Percentiles rank a stretch among this genome's conserved stretches.
These are phyloP conservation scores for Dendronephthya gigantea DNA, from an alignment of 64 coral and sea anemone species.

Conservation along the genomic window DNA sequence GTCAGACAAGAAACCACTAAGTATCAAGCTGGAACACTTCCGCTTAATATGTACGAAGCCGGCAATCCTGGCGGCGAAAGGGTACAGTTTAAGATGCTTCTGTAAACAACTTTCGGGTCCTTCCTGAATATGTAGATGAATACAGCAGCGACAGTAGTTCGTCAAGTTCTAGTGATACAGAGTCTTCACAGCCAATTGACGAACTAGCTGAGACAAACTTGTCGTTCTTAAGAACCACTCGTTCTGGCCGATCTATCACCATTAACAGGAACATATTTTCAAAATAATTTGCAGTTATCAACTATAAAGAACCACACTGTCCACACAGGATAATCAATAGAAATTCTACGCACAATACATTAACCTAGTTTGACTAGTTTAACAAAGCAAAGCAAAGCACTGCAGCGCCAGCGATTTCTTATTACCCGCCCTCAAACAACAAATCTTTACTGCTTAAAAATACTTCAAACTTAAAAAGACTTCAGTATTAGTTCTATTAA, in stretches of 20 bases:
- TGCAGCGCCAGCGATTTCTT: background rate
- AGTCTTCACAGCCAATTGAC: background rate
- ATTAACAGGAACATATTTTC: background rate
- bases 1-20: slow-evolving; percentile 34
- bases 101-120: background rate
- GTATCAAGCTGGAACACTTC: slow-evolving; percentile 22
- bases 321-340: background rate
- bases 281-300: background rate
- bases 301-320: no score
- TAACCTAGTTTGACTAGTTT: background rate
- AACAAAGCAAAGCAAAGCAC: background rate
- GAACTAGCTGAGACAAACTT: background rate
- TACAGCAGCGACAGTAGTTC: background rate
- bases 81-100: background rate
- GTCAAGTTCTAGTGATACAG: background rate
- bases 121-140: background rate
- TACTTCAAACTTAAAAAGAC: background rate
- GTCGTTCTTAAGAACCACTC: background rate
- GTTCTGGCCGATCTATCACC: background rate
- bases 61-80: slow-evolving; percentile 20
- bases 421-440: background rate
- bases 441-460: background rate
- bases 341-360: background rate
- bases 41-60: slow-evolving; percentile 28
- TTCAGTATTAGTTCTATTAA: background rate